Evolutionary conservation across 2,797 vertebrate genomes (phyloP).

Genomic region (Echeneis naucrates): DNA sequence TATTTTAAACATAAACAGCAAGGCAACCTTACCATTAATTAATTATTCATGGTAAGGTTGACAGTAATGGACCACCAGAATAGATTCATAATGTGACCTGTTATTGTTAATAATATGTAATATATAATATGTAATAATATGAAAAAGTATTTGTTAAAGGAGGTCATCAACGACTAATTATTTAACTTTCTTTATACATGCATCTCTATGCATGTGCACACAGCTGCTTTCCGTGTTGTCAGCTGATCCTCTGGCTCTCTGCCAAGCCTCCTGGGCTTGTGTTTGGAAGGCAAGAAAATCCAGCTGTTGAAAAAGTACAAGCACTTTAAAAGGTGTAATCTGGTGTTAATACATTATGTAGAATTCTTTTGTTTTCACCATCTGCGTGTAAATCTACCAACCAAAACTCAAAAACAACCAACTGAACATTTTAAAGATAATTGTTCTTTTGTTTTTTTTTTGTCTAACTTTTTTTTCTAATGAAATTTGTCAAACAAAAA

Average conservation of each 20-base stretch:
- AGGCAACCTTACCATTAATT: too few species aligned
- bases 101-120: background rate
- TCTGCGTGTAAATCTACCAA: background rate
- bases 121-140: background rate
- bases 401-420: background rate
- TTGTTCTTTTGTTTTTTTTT: too few species aligned
- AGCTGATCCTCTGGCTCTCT: constrained; percentile 36
- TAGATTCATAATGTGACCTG: background rate
- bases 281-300: constrained; percentile 39
- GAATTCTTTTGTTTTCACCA: constrained; percentile 4
- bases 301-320: constrained; percentile 21
- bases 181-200: background rate
- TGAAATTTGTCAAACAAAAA: too few species aligned
- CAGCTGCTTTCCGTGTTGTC: constrained; percentile 10
- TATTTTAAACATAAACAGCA: too few species aligned
- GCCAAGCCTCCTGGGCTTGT: constrained; percentile 40
- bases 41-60: too few species aligned
- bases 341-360: background rate
- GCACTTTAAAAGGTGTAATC: constrained; percentile 21
- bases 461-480: too few species aligned
- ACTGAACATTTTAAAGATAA: too few species aligned
- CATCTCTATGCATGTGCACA: background rate
- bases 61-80: background rate
- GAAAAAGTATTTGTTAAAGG: background rate
- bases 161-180: background rate